A percentile compares a stretch with the other conserved stretches of the same genome.
phyloP scores from a whole-genome alignment of 1,140 invertebrate species.

The Lepidurus arcticus region DNA sequence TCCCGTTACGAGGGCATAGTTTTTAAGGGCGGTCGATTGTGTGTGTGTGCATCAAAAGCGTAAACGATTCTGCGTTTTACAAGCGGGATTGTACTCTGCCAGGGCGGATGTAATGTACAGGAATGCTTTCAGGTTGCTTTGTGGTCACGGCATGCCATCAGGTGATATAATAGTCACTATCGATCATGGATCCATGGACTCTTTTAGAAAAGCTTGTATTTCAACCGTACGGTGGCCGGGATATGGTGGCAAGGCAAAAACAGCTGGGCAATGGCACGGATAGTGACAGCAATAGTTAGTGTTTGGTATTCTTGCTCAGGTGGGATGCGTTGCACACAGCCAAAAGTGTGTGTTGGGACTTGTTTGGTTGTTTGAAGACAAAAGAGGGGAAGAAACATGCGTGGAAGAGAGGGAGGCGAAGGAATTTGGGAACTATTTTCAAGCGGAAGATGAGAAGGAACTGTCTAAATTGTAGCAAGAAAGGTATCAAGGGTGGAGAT shows the following conservation, averaged over 20 bases:
- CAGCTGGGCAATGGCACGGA: neutral
- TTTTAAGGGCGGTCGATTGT: neutral
- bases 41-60: neutral
- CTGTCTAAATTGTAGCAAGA: too few species aligned
- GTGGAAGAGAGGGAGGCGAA: too few species aligned
- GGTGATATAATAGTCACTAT: neutral
- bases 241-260: neutral
- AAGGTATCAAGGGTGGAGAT: too few species aligned
- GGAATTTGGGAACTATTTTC: too few species aligned
- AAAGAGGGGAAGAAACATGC: too few species aligned
- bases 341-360: neutral
- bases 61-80: neutral
- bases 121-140: neutral
- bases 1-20: too few species aligned
- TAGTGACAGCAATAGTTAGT: neutral
- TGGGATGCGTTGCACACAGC: neutral
- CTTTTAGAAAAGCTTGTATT: too few species aligned
- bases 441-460: too few species aligned
- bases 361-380: neutral
- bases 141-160: slow-evolving; percentile 1
- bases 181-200: neutral
- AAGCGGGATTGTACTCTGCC: neutral
- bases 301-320: neutral
- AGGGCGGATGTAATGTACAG: neutral
- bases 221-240: too few species aligned